Base-by-base conservation (phyloP, 2,113 vertebrate species). In the Nothocercus julius region DNA sequence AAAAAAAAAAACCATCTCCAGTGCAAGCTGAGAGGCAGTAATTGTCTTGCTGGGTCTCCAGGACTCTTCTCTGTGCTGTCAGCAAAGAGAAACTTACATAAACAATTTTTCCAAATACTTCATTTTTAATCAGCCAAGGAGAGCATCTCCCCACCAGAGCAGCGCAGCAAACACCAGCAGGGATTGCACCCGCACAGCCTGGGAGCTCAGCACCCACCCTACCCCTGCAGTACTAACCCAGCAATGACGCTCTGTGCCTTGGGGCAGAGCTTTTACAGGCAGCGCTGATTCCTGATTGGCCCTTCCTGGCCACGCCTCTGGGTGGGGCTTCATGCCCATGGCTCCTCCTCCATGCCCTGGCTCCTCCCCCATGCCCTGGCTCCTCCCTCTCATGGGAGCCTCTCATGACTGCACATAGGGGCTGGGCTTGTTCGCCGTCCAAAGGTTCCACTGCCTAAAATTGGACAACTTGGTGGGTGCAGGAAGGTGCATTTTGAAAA, bases 81-180 rank as follows among this genome's bases (percentile, higher is more conserved):
- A 92, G 49, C 61, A 75, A 85, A 63, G 81, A 79, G 78, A 89
- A 91, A 89, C 0, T 44, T 44, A 17, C 14, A 16, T 25, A 18
- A 95, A 66, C 58, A 34, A 62, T 95, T 68, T 54, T 40, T 78
- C 87, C 74, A 78, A 89, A 91, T 87, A 51, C 42, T 84, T 79
- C 74, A 59, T 78, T 87, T 87, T 68, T 89, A 84, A 69, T 96
- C 92, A 76, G 80, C 53, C 51, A 7, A 5, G 1, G 32, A 0
- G 0, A 72, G 30, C 1, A 0, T 45, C 42, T 14, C 69, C 74
- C 59, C 34, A 81, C n/a, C 16, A 1, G 40, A 14, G 7, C 84
- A 56, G 49, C 73, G 5, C 5, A 0, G 75, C 64, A 16, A 85
- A 53, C 54, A 8, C 9, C 0, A 0, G 59, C 4, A 61, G 16